Evolutionary conservation across 1,140 invertebrate species (phyloP), one percentile per base, ranked within the genome.

Genomic region (Manduca sexta): DNA sequence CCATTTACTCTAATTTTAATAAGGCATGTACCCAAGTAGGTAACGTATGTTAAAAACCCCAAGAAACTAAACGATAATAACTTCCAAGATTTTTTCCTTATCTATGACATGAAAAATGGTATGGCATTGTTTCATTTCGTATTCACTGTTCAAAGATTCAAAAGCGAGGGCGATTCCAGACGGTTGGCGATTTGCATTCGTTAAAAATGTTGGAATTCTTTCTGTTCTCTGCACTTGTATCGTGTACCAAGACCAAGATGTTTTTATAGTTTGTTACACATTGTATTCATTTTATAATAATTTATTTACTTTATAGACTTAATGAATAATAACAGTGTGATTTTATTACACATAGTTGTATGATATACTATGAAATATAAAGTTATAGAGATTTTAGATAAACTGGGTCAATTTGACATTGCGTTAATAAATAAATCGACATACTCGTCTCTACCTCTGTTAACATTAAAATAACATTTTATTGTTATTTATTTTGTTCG

Each of bases 131-230:
- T 82, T 77, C 65, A 73, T 82, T 84, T 65, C 46, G 69, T 72
- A 71, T 78, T 79, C 71, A 50, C 49, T 65, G 65, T 64, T 76
- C 68, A 75, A 76, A 79, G 69, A 69, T 68, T 61, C 63, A 74
- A 66, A 73, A 77, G 72, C 72, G 76, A 81, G 69, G 76, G 82
- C 68, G 67, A 61, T 63, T 60, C 59, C 67, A 73, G 71, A 82
- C 76, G 73, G 82, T 84, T 83, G 83, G 77, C 76, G 73, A 83
- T 85, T 83, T 85, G 77, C 77, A 83, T 85, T 83, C 77, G 79
- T 85, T 85, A 85, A 81, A 82, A 82, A 82, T 77, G 74, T 69
- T 69, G 60, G 74, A 69, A 81, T 80, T 71, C 75, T 83, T 81
- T 76, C 62, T 74, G 57, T 78, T 80, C 69, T 81, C 67, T 79